A percentile compares a stretch with the other conserved stretches of the same genome.
Conservation (phyloP, 2,113 vertebrate genomes). For the Pygoscelis antarcticus region DNA sequence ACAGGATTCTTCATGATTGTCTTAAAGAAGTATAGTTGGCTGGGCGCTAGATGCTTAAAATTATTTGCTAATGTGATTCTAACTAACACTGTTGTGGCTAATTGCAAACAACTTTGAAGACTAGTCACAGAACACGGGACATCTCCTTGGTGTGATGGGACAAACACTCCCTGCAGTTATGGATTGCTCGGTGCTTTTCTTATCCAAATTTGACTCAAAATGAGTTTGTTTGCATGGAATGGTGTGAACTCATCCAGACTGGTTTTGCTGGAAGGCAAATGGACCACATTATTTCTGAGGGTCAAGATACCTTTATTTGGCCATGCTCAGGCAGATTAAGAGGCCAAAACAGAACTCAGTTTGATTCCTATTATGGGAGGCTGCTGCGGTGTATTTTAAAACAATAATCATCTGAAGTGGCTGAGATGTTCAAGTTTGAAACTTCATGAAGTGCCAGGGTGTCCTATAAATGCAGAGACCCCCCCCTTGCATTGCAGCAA, state of each 20-base stretch:
- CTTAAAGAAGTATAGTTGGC: neutral
- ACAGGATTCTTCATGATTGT: neutral
- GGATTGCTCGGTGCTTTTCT: neutral
- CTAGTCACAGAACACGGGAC: neutral
- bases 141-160: neutral
- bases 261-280: constrained; percentile 32
- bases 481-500: neutral
- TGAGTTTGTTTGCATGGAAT: constrained; percentile 30
- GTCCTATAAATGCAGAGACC: neutral
- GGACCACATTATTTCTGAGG: constrained; percentile 13
- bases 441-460: neutral
- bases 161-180: neutral
- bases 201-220: constrained; percentile 36
- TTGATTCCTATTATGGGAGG: constrained; percentile 64
- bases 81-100: neutral
- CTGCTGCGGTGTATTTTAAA: constrained; percentile 43
- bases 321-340: constrained; percentile 37
- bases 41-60: neutral
- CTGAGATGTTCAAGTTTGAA: constrained; percentile 16
- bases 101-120: neutral
- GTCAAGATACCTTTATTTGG: constrained; percentile 68
- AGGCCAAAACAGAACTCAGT: constrained; percentile 51
- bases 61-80: constrained; percentile 16
- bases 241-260: constrained; percentile 22
- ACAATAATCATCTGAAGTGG: constrained; percentile 23